Base-by-base conservation (phyloP, 2,797 vertebrate genomes). In the Coranthus polyacanthus region DNA sequence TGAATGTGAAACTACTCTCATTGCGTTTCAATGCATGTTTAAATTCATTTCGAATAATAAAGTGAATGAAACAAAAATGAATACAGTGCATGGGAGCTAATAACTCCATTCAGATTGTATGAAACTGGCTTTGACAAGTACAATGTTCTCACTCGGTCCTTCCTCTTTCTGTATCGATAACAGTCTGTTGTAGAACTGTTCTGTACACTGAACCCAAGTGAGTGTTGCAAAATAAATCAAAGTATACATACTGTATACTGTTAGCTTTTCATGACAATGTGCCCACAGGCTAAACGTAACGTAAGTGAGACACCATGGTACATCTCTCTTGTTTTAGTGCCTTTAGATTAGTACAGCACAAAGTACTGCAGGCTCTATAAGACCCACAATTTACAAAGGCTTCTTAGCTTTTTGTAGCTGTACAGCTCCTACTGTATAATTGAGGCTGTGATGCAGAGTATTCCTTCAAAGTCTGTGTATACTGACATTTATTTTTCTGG, bases 21-120 rank as follows among this genome's bases (percentile, higher is more conserved):
- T 52, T 77, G 69, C 56, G 26, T 66, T 79, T 72, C 60, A 66
- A 59, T 45, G 69, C 34, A 53, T 57, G 51, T 78, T 67, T 60
- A 71, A 75, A 78, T 82, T 81, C 64, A 81, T 87, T 82, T 78
- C 74, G 72, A 82, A 78, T 77, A 72, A 78, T 75, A 80, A 88
- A 85, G 66, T 81, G 66, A 89, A 82, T 83, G 71, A 79, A 82
- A 79, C 44, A 65, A 76, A 60, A 38, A 75, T 70, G 55, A 84
- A 84, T 82, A 89, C 88, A 90, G 87, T 89, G 87, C 87, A 88
- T 79, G 79, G 85, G 75, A 88, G 84, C 66, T 44, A 53, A 58
- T 51, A 45, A 83, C 86, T 87, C 82, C 70, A 6, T 84, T 87
- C 71, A 75, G 81, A 68, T 78, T 77, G 82, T 75, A 59, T 82